Conservation (phyloP, 2,113 vertebrate species). For the Macaca fascicularis region T2T-MFA8v1.1 NC_088386.1:61396501-61397000, state of each 20-base stretch:
- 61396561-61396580: not conserved
- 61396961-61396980: not conserved
- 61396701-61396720: not conserved
- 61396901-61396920: not conserved
- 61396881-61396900: conserved; percentile 16
- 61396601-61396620: not conserved
- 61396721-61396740: not conserved
- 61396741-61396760: not conserved
- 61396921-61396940: not conserved
- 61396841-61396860: conserved; percentile 27
- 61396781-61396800: not conserved
- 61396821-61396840: not conserved
- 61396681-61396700: not conserved
- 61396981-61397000: conserved; percentile 2
- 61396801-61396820: not conserved
- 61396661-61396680: not conserved
- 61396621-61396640: not conserved
- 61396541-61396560: not conserved
- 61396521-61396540: not conserved
- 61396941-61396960: not conserved
- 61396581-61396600: not conserved
- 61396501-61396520: not conserved
- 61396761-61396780: not conserved
- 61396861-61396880: not conserved
- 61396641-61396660: not conserved